These are phyloP conservation scores for Antheraea mylitta DNA, from an alignment of 1,140 invertebrate genomes.

Conservation along the genomic window DNA sequence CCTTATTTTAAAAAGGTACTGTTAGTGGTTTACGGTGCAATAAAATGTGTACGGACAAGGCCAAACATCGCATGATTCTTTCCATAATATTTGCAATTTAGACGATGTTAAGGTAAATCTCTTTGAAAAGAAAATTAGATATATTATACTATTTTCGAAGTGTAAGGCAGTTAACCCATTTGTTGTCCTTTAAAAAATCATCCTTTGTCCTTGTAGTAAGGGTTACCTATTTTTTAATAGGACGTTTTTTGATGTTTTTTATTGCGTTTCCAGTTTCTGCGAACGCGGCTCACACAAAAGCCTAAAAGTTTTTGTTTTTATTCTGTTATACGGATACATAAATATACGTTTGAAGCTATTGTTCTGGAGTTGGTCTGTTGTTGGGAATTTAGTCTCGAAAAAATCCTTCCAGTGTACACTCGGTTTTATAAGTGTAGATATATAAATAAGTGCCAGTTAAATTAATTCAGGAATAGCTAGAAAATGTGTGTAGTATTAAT, in stretches of 20 bases:
- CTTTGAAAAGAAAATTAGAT: neutral
- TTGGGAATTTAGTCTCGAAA: slow-evolving; percentile 70
- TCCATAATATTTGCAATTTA: slow-evolving; percentile 21
- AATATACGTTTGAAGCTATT: slow-evolving; percentile 72
- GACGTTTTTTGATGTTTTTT: slow-evolving; percentile 34
- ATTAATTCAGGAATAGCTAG: neutral
- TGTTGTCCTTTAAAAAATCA: slow-evolving; percentile 40
- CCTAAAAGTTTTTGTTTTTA: slow-evolving; percentile 61
- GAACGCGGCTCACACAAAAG: slow-evolving; percentile 67
- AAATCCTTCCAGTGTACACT: slow-evolving; percentile 62
- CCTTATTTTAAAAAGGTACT: slow-evolving; percentile 49
- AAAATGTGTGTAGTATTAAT: neutral
- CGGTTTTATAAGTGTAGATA: slow-evolving; percentile 8
- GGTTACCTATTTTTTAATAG: slow-evolving; percentile 65
- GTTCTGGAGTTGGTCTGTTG: slow-evolving; percentile 57
- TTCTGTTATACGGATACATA: slow-evolving; percentile 48
- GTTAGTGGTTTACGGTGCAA: slow-evolving; percentile 72
- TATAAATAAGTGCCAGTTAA: neutral
- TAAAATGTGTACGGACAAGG: slow-evolving; percentile 67
- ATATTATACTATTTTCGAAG: slow-evolving; percentile 24
- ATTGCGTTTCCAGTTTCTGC: slow-evolving; percentile 42
- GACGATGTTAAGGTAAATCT: slow-evolving; percentile 3
- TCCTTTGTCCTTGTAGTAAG: slow-evolving; percentile 55
- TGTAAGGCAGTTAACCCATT: slow-evolving; percentile 64
- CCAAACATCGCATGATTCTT: slow-evolving; percentile 70